Evolutionary conservation across 2,888 invertebrate genomes (phyloP).

Genomic region (Periphyllus acericola): DNA sequence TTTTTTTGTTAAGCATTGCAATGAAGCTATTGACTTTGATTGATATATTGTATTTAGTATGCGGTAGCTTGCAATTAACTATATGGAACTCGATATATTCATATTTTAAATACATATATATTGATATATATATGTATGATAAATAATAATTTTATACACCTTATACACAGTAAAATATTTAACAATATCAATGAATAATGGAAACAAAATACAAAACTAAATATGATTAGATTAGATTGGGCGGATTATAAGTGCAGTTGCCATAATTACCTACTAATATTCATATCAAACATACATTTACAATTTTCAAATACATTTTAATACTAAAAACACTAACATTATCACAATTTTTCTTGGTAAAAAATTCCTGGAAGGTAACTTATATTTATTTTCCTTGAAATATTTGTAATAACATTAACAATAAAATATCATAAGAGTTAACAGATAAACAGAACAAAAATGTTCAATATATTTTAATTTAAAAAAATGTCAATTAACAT

Average conservation of each 20-base stretch:
- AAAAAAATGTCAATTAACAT: constrained; percentile 15
- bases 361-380: constrained; percentile 60
- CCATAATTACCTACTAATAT: constrained; percentile 36
- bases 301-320: constrained; percentile 27
- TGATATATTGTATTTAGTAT: constrained; percentile 6
- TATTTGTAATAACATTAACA: constrained; percentile 40
- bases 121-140: neutral
- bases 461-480: constrained; percentile 15
- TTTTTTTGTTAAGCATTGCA: constrained; percentile 29
- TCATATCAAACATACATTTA: constrained; percentile 43
- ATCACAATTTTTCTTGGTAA: constrained; percentile 61
- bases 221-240: constrained; percentile 40
- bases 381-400: constrained; percentile 52
- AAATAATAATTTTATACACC: neutral
- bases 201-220: constrained; percentile 23
- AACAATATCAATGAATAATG: neutral
- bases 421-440: constrained; percentile 54
- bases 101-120: too few relatives aligned
- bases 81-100: neutral
- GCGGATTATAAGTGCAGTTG: constrained; percentile 40
- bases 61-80: constrained; percentile 20
- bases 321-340: constrained; percentile 42
- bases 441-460: constrained; percentile 34
- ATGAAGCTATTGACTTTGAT: neutral
- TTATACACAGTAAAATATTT: neutral